These are phyloP conservation scores for Anas bernieri DNA, from an alignment of 2,797 vertebrate species.

Conservation along the genomic window DNA sequence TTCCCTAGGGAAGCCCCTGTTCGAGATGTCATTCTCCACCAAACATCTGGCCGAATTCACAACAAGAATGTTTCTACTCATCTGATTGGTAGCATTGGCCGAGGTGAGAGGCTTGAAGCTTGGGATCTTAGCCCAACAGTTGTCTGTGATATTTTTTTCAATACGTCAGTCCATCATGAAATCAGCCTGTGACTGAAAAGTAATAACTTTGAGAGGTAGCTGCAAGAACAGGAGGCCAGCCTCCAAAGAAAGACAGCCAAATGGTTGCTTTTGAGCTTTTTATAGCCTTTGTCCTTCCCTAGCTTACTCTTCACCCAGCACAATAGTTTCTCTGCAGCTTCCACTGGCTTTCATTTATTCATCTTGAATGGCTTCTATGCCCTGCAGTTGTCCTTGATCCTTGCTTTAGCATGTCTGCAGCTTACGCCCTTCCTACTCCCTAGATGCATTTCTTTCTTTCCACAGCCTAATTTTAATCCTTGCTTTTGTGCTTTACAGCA, in stretches of 20 bases:
- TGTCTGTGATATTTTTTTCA: not conserved
- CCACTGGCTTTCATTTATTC: not conserved
- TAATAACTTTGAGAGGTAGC: not conserved
- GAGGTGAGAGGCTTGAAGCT: constrained; percentile 78
- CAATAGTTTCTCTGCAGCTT: not conserved
- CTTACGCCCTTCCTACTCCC: not conserved
- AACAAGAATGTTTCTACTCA: constrained; percentile 99
- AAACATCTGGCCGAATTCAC: constrained; percentile 94
- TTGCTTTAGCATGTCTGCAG: not conserved
- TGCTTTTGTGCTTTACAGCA: not conserved
- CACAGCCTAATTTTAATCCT: not conserved
- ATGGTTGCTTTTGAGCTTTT: not conserved
- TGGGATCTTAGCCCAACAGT: not conserved
- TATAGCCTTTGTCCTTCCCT: not conserved
- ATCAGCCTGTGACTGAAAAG: not conserved
- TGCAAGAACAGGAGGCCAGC: not conserved
- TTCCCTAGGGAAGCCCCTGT: constrained; percentile 39
- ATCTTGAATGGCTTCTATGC: not conserved
- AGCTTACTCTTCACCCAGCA: not conserved
- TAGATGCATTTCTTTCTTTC: not conserved
- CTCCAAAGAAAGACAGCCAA: not conserved
- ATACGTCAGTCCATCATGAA: not conserved
- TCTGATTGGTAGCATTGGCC: constrained; percentile 92
- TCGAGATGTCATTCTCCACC: constrained; percentile 89
- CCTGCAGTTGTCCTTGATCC: not conserved